phyloP scores from a whole-genome alignment of 2,113 vertebrate species.

The Phycodurus eques region DNA sequence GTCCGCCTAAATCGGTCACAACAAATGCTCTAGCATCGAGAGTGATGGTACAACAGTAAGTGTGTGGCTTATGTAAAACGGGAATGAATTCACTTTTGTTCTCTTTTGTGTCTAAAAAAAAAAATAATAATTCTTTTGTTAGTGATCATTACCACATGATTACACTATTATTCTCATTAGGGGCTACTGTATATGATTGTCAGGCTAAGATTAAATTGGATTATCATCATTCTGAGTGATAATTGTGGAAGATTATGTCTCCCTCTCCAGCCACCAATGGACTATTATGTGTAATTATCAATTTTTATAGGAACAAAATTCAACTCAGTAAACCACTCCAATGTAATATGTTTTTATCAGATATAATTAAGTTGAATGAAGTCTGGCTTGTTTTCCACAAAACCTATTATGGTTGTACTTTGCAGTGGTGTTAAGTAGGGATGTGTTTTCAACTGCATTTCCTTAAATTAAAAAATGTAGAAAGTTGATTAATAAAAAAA shows the following conservation, averaged over 20 bases:
- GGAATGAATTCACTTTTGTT: conserved; percentile 56
- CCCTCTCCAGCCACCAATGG: neutral
- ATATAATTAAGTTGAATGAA: neutral
- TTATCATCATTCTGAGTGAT: conserved; percentile 14
- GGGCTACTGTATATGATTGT: conserved; percentile 9
- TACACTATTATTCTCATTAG: conserved; percentile 16
- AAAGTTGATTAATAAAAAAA: too few species aligned
- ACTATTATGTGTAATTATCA: conserved; percentile 48
- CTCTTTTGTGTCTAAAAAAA: conserved; percentile 36
- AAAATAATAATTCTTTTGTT: conserved; percentile 30
- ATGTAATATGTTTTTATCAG: neutral
- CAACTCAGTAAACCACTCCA: neutral
- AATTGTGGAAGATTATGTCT: conserved; percentile 5
- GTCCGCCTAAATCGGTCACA: conserved; percentile 24
- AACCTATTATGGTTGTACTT: too few species aligned
- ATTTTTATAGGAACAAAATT: conserved; percentile 17
- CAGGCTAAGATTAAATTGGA: conserved; percentile 7
- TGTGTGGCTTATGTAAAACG: conserved; percentile 37
- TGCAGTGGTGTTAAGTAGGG: too few species aligned
- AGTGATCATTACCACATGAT: conserved; percentile 21
- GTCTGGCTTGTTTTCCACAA: too few species aligned
- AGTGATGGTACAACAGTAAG: conserved; percentile 19
- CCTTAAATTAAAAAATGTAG: too few species aligned
- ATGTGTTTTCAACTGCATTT: too few species aligned
- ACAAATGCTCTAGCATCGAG: conserved; percentile 13